Evolutionary conservation across 1,140 invertebrate genomes (phyloP).

Genomic region (Heliconius eleuchia): DNA sequence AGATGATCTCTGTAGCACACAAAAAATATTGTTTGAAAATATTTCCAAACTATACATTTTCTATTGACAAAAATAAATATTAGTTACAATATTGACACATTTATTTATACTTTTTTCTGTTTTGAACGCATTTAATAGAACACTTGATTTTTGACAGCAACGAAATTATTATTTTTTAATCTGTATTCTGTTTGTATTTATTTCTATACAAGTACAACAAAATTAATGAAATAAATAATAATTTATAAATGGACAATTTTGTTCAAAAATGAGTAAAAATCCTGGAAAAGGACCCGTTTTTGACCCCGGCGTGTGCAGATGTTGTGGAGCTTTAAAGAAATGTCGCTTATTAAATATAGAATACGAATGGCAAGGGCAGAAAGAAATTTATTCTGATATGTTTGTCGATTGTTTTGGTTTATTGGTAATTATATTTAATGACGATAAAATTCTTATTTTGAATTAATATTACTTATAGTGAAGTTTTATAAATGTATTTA

Average conservation of each 20-base stretch:
- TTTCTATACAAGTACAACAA: background rate
- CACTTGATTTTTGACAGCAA: background rate
- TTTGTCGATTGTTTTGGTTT: constrained; percentile 71
- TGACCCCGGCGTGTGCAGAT: constrained; percentile 64
- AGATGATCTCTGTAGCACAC: no score
- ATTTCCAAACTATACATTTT: no score
- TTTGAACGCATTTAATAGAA: no score
- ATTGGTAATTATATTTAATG: constrained; percentile 46
- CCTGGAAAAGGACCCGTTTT: constrained; percentile 59
- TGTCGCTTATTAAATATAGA: constrained; percentile 65
- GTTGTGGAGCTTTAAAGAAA: constrained; percentile 64
- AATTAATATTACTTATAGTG: no score
- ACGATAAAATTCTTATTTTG: no score
- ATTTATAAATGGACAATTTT: background rate
- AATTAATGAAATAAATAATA: background rate
- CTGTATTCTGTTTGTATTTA: background rate
- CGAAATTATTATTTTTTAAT: background rate
- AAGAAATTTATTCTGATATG: constrained; percentile 71
- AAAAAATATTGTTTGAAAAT: no score
- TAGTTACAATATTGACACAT: no score
- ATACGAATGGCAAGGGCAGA: constrained; percentile 64
- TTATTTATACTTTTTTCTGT: no score
- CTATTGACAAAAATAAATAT: no score
- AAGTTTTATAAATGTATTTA: no score
- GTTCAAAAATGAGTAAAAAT: constrained; percentile 38